Evolutionary conservation across 2,888 invertebrate species (phyloP), one percentile per base, ranked within the genome.

Genomic region (Cephalotes varians): DNA sequence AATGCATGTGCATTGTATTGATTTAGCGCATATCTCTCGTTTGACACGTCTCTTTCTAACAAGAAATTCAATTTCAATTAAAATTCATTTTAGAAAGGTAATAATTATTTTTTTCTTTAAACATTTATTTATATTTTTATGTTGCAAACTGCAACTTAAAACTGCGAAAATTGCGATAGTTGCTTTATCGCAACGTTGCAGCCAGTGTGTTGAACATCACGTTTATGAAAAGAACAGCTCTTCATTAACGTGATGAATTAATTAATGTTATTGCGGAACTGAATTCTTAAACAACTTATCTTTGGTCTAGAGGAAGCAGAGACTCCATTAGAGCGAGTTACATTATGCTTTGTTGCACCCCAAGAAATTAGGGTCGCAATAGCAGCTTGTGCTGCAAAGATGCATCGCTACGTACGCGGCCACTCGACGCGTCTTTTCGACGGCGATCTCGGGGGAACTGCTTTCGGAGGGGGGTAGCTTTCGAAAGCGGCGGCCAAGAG

Each of bases 401-500:
- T 58, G 72, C 58, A 65, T 49, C 37, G 83, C 86, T 81, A 86
- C 80, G 82, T 84, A 81, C 69, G 73, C 76, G 84, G 62, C 84
- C 56, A 60, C 65, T 83, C 84, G 82, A 82, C 76, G 84, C 87
- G 84, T 85, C 88, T 88, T 88, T 88, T 87, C 83, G 87, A 67
- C 83, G 85, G 82, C 87, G 83, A 79, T 84, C 88, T 69, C 60
- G 72, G 82, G 84, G 72, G 74, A 80, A 87, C 88, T 87, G 89
- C 84, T 89, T 87, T 84, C 37, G 86, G n/a, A n/a, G 82, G 84
- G 83, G 86, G 83, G 87, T 88, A 54, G 88, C 79, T 88, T 82
- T 87, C 83, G 86, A 83, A 85, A 83, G 82, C 81, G 87, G 80
- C 87, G 86, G 86, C 77, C 89, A 87, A 89, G 89, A 89, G 89